phyloP scores from a whole-genome alignment of 2,113 vertebrate genomes.

The Erythrolamprus reginae region DNA sequence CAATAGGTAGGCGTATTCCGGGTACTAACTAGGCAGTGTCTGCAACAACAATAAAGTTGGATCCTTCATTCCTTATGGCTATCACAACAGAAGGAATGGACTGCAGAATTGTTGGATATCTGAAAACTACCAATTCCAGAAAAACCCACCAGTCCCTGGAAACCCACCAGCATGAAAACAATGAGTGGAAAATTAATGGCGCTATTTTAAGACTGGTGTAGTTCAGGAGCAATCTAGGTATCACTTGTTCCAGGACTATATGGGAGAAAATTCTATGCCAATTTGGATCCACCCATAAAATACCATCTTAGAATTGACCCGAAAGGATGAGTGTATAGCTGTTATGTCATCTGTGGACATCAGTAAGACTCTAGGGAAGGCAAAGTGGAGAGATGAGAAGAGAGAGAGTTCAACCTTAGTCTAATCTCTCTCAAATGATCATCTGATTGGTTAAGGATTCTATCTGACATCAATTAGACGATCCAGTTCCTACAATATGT shows the following conservation, averaged over 20 bases:
- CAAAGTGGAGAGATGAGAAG: neutral
- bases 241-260: neutral
- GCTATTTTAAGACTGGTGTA: neutral
- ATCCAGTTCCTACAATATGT: neutral
- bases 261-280: neutral
- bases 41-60: neutral
- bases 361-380: neutral
- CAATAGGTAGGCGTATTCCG: neutral
- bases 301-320: too few relatives aligned
- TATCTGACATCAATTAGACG: neutral
- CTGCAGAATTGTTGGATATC: neutral
- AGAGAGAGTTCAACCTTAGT: neutral
- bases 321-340: neutral
- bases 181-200: neutral
- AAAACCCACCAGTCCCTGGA: neutral
- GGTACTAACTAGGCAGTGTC: neutral
- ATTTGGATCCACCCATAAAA: neutral
- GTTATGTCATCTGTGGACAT: neutral
- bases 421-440: neutral
- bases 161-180: neutral
- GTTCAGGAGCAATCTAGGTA: neutral
- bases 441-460: neutral
- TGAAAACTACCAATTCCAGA: neutral
- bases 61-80: neutral
- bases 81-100: neutral